These are phyloP conservation scores for Sebastes nivosus DNA, from an alignment of 2,797 vertebrate genomes.

Conservation along the genomic window DNA sequence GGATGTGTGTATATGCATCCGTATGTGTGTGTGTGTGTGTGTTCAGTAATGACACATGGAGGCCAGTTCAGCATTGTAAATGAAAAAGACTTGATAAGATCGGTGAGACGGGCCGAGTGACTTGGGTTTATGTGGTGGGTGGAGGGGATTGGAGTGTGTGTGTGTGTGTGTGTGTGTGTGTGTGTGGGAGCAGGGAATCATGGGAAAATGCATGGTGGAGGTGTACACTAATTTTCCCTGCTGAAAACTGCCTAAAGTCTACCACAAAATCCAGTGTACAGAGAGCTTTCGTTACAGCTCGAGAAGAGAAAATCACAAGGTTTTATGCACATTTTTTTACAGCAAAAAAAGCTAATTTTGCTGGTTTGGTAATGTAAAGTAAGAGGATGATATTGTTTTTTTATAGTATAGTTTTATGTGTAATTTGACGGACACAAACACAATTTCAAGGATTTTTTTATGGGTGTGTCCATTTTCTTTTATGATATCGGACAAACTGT, in stretches of 20 bases:
- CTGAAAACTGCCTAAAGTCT: neutral
- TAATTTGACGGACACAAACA: neutral
- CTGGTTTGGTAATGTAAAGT: no score
- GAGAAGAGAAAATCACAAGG: neutral
- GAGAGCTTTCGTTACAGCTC: neutral
- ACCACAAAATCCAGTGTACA: neutral
- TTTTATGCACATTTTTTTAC: neutral
- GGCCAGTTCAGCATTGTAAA: conserved; percentile 68
- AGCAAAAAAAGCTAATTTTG: neutral
- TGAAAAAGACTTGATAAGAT: conserved; percentile 72
- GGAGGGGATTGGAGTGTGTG: neutral
- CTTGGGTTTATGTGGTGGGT: conserved; percentile 49
- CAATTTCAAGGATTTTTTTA: neutral
- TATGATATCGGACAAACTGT: neutral
- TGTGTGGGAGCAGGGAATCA: conserved; percentile 19
- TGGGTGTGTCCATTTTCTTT: no score
- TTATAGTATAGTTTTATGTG: neutral
- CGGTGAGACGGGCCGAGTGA: conserved; percentile 50
- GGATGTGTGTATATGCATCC: neutral
- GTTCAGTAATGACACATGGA: conserved; percentile 49
- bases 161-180: neutral
- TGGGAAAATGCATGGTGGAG: conserved; percentile 24
- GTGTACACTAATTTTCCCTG: conserved; percentile 19
- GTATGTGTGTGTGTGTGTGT: conserved; percentile 17
- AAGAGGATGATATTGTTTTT: neutral